Base-by-base conservation (phyloP, 2,888 invertebrate genomes). In the Agonopterix subpropinquella region DNA sequence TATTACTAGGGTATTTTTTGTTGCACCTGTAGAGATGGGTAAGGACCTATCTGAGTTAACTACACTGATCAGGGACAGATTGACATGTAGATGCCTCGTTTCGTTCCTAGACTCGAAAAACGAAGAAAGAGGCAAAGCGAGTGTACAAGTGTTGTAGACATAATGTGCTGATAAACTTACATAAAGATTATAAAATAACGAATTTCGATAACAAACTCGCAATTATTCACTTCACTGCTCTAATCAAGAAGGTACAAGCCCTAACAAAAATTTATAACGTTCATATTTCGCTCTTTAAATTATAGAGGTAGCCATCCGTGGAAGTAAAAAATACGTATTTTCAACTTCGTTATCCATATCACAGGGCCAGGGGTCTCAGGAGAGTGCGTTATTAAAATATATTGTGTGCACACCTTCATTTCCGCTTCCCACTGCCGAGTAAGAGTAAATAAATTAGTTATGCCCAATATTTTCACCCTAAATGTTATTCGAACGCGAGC, bases 331-430 rank as follows among this genome's bases (percentile, higher is more conserved):
- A 82, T 76, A 73, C 75, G 69, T 70, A 73, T 80, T 80, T 72
- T 69, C 64, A 73, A 74, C 74, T 82, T 83, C 78, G 78, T 80
- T 81, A 81, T 80, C 64, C 73, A 59, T 78, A 81, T 78, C 79
- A 78, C 70, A 64, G 73, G 75, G 68, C 53, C 61, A 49, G 61
- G 64, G 57, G 62, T 77, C 81, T 80, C 84, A 59, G 48, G 81
- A 79, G 86, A 76, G 73, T 77, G 74, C 71, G 73, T 85, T 86
- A 88, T 87, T 86, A 85, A 85, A 86, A 87, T 87, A 83, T 86
- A 88, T 83, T 80, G 80, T 80, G 80, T 77, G 73, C 72, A 75
- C 70, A 73, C 74, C 74, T 80, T 76, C 73, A 74, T 77, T 76
- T 70, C 70, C 71, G 70, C 69, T 55, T 61, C 65, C 70, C 42